Evolutionary conservation across 2,797 vertebrate genomes (phyloP), one percentile per base, ranked within the genome.

Genomic region (Sebastes nivosus): DNA sequence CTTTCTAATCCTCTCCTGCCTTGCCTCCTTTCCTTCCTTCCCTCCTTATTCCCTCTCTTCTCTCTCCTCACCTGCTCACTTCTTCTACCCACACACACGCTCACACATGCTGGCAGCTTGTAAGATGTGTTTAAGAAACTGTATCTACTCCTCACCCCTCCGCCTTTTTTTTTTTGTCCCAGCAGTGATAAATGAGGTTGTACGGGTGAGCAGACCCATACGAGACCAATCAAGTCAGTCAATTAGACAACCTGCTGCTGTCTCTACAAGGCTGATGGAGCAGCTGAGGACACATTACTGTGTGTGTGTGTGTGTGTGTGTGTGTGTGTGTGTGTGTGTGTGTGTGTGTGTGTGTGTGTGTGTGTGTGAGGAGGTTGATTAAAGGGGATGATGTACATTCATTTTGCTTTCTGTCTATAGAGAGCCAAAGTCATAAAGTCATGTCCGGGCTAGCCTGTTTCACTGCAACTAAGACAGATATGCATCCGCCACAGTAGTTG

Each of bases 161-260:
- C 64, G 55, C 25, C 38, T 67, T 38, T 57, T 70, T 18, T 30
- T 22, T 52, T 64, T 69, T 25, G 50, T 65, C 67, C 69, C 73
- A 24, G 67, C 27, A 13, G 75, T 87, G 84, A 89, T 86, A 78
- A 88, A 90, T 80, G 80, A 90, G 83, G 68, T 74, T 73, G 77
- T 83, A 52, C 29, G 77, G 83, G 72, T 69, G 89, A 84, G 60
- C 79, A 79, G 92, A 94, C 88, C 83, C 90, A 87, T 88, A 89
- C 60, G 84, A 85, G 80, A 87, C 84, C 82, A 80, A 91, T 92
- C 87, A 87, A 91, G 91, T 93, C 84, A 90, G 91, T 94, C 90
- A 93, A 91, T 95, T 93, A 92, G 92, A 88, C 85, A 82, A 83
- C 80, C 86, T 89, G 92, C 86, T 89, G 92, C 89, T 79, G 83